phyloP scores from a whole-genome alignment of 2,113 vertebrate species.

The Spilogale gracilis region DNA sequence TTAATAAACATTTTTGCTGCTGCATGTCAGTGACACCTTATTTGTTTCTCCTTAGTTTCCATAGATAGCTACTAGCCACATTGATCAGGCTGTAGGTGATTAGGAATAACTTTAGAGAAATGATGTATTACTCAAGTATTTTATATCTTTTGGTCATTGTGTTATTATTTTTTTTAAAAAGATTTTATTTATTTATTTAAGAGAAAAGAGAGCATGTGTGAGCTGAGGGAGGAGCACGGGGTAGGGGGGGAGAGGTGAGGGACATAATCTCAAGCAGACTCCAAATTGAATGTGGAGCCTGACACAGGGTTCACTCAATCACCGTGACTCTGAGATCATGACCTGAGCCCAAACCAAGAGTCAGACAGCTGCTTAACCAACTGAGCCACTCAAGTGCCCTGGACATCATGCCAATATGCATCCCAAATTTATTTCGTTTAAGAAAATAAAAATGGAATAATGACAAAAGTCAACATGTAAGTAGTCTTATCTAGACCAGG shows the following conservation, averaged over 20 bases:
- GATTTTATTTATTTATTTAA: not conserved
- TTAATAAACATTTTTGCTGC: not conserved
- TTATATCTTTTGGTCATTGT: not conserved
- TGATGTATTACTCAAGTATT: not conserved
- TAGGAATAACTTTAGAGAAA: not conserved
- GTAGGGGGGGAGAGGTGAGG: not conserved
- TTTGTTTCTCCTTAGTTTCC: slow-evolving; percentile 8
- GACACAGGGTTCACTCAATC: not conserved
- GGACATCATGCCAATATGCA: not conserved
- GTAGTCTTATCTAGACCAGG: not conserved
- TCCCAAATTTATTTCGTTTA: not conserved
- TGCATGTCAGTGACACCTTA: not conserved
- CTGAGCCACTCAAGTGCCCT: not conserved
- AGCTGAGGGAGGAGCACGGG: not conserved
- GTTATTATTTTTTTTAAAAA: not conserved
- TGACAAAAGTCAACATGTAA: not conserved
- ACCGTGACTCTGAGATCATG: not conserved
- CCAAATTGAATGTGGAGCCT: not conserved
- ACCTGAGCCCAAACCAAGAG: not conserved
- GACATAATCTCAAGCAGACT: not conserved
- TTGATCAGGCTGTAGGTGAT: not conserved
- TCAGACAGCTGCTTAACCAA: not conserved
- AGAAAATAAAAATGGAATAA: not conserved
- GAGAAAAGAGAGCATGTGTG: not conserved
- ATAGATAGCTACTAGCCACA: not conserved